phyloP scores from a whole-genome alignment of 2,888 invertebrate genomes.

The Temnothorax rugatulus region DNA sequence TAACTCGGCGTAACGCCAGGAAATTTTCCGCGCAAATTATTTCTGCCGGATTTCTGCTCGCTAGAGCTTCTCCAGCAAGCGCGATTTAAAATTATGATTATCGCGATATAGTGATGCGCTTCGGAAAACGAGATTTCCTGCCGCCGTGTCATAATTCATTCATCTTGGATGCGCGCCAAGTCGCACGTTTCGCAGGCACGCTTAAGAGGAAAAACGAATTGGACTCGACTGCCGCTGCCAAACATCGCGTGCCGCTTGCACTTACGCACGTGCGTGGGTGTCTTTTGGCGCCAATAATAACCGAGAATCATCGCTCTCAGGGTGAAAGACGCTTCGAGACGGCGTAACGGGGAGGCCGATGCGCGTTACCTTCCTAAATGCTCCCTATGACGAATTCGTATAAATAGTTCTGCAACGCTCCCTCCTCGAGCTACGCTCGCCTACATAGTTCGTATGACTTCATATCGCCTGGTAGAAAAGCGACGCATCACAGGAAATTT shows the following conservation, averaged over 20 bases:
- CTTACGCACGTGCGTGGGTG: slow-evolving; percentile 73
- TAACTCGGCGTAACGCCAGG: slow-evolving; percentile 11
- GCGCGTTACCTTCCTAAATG: slow-evolving; percentile 66
- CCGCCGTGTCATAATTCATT: slow-evolving; percentile 70
- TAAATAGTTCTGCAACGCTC: slow-evolving; percentile 67
- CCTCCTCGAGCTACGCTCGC: slow-evolving; percentile 14
- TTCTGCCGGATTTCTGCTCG: slow-evolving; percentile 20
- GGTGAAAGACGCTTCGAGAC: slow-evolving; percentile 70
- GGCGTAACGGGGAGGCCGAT: slow-evolving; percentile 52
- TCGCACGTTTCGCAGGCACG: slow-evolving; percentile 68
- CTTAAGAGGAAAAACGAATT: slow-evolving; percentile 79
- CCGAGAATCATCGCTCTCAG: slow-evolving; percentile 71
- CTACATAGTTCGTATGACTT: slow-evolving; percentile 2
- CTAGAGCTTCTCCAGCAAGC: background rate
- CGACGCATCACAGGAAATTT: slow-evolving; percentile 10
- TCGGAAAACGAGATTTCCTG: slow-evolving; percentile 59
- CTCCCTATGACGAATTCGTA: slow-evolving; percentile 76
- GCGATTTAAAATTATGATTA: slow-evolving; percentile 50
- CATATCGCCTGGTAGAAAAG: background rate
- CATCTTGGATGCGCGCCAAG: slow-evolving; percentile 76
- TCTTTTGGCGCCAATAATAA: slow-evolving; percentile 75
- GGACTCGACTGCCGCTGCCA: slow-evolving; percentile 74
- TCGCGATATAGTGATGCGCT: slow-evolving; percentile 18
- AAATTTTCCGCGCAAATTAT: slow-evolving; percentile 4
- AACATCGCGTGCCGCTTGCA: slow-evolving; percentile 67